Conservation (phyloP, 1,140 invertebrate genomes). For the Drosophila bipectinata region DNA sequence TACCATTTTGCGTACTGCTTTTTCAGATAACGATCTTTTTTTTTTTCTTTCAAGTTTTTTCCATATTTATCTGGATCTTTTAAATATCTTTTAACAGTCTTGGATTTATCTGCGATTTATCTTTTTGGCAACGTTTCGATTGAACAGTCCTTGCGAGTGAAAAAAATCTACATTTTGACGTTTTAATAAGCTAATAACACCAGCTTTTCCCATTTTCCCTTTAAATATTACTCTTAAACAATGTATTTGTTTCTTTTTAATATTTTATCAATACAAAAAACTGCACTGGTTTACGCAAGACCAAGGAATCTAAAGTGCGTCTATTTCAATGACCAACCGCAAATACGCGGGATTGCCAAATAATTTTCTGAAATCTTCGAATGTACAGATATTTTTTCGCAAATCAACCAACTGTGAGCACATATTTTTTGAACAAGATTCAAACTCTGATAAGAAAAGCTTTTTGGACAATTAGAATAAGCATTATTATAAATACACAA, state of each 20-base stretch:
- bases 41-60: conserved; percentile 12
- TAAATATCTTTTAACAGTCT: conserved; percentile 9
- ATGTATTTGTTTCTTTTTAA: conserved; percentile 9
- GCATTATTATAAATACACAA: not conserved
- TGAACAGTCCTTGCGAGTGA: conserved; percentile 23
- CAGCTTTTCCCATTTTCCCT: conserved; percentile 32
- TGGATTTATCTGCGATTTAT: conserved; percentile 27
- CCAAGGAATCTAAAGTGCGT: no score
- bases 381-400: conserved; percentile 21
- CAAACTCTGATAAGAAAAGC: conserved; percentile 22
- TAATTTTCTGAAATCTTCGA: not conserved
- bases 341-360: no score
- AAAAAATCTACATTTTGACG: conserved; percentile 18
- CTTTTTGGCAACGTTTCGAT: conserved; percentile 28
- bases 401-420: conserved; percentile 17
- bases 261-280: no score
- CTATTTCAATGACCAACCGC: no score
- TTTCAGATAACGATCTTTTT: not conserved
- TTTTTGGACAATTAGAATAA: conserved; percentile 21
- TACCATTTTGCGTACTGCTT: conserved; percentile 1
- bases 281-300: no score
- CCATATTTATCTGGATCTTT: conserved; percentile 1
- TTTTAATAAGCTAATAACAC: conserved; percentile 14
- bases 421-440: conserved; percentile 4
- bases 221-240: conserved; percentile 26